A percentile compares a stretch with the other conserved stretches of the same genome.
Evolutionary conservation across 2,113 vertebrate species (phyloP).

Genomic region (Syrmaticus mikado): DNA sequence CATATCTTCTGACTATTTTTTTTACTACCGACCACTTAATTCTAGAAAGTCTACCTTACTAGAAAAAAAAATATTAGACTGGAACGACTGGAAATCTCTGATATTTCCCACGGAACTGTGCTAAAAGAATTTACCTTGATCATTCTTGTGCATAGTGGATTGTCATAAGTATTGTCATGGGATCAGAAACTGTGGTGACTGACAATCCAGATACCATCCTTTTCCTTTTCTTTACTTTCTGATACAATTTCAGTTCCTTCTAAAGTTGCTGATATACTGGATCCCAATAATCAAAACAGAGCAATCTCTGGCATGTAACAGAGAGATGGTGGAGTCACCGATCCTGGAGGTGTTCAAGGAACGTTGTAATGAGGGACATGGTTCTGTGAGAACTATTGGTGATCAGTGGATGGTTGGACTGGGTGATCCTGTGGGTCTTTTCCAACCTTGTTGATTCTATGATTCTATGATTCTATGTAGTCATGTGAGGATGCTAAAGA

Average conservation of each 20-base stretch:
- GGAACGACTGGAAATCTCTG: background rate
- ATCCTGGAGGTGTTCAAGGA: too few species aligned
- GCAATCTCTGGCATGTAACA: background rate
- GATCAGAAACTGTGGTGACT: background rate
- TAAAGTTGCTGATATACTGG: background rate
- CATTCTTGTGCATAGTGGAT: background rate
- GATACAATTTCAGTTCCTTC: background rate
- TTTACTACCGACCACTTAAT: background rate
- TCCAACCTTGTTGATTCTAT: too few species aligned
- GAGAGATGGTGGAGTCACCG: too few species aligned
- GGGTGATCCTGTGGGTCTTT: too few species aligned
- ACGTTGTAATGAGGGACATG: too few species aligned
- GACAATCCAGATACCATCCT: background rate
- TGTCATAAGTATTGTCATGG: background rate
- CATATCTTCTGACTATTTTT: background rate
- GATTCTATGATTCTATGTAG: background rate
- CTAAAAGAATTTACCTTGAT: background rate
- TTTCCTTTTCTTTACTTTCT: background rate
- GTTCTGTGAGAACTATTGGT: too few species aligned
- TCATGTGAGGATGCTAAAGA: background rate
- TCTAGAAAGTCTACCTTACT: background rate
- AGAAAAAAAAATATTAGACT: background rate
- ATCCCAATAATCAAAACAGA: background rate
- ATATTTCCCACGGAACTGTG: background rate
- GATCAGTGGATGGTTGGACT: too few species aligned